Evolutionary conservation across 1,140 invertebrate species (phyloP), one percentile per base, ranked within the genome.

Genomic region (Aplysia californica): DNA sequence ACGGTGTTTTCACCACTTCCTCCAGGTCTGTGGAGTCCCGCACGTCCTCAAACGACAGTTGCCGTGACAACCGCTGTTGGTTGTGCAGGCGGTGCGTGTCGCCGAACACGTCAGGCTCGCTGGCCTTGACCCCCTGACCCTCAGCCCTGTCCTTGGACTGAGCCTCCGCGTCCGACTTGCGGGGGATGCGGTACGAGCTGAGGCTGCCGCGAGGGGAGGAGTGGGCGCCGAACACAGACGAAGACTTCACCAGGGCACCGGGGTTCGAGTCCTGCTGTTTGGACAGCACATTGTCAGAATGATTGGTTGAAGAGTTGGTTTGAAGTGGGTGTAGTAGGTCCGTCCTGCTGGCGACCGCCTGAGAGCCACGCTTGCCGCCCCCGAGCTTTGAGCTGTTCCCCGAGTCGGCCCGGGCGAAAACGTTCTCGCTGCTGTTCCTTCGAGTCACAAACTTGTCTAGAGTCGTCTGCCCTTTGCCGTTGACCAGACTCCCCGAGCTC

Each of bases 371-470:
- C n/a, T n/a, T n/a, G n/a, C n/a, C n/a, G n/a, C n/a, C n/a, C n/a
- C n/a, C n/a, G n/a, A n/a, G n/a, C n/a, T n/a, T n/a, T n/a, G n/a
- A n/a, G n/a, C n/a, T n/a, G n/a, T n/a, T n/a, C n/a, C n/a, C n/a
- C n/a, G n/a, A n/a, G n/a, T n/a, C n/a, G n/a, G n/a, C n/a, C n/a
- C n/a, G n/a, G n/a, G 70, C 59, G 58, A 72, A 72, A 3, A 72
- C 70, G 61, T 72, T 72, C 44, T 71, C 68, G 56, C 56, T 20
- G n/a, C 31, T 61, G 36, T 20, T 39, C 26, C 33, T 72, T 69
- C 73, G 75, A 78, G 64, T 73, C 36, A 83, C 75, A 61, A 83
- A 79, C 4, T 33, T 70, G 44, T 83, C 81, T 33, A 83, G 70
- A 18, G 75, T 79, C 38, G 64, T 66, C 38, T 84, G 79, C 6